Conservation (phyloP, 2,113 vertebrate species). For the Takifugu flavidus region DNA sequence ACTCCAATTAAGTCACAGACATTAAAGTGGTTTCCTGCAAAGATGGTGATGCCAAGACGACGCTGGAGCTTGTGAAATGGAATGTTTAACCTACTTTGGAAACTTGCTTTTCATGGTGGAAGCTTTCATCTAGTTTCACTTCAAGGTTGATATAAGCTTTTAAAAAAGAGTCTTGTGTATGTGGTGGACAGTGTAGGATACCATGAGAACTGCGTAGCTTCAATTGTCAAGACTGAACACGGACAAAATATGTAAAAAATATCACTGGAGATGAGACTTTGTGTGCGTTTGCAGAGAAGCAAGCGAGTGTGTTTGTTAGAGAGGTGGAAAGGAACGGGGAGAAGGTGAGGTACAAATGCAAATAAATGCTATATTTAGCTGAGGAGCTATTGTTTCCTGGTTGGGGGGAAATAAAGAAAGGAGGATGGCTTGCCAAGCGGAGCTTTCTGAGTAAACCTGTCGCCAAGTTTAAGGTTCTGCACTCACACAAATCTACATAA, state of each 20-base stretch:
- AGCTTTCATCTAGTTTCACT: no score
- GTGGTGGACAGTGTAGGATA: no score
- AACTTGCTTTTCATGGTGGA: no score
- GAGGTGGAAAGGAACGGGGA: conserved; percentile 26
- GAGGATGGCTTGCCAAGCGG: conserved; percentile 21
- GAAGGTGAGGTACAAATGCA: conserved; percentile 47
- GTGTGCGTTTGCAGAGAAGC: not conserved
- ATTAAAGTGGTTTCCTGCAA: no score
- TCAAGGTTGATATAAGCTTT: no score
- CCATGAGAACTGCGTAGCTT: no score
- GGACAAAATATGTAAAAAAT: conserved; percentile 3
- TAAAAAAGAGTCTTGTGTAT: no score
- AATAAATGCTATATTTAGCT: conserved; percentile 62
- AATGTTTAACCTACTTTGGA: no score
- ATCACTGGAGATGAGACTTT: conserved; percentile 13
- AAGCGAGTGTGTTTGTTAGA: not conserved
- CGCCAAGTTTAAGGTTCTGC: conserved; percentile 13
- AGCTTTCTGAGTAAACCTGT: conserved; percentile 34
- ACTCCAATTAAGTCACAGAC: not conserved
- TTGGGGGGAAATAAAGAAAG: conserved; percentile 20
- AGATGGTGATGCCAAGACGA: no score
- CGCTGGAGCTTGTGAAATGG: no score
- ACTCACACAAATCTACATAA: conserved; percentile 18
- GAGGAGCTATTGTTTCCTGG: conserved; percentile 56
- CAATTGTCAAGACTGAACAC: no score